A percentile compares a stretch with the other conserved stretches of the same genome.
phyloP scores from a whole-genome alignment of 1,140 invertebrate species.

The Brachionus rubens region DNA sequence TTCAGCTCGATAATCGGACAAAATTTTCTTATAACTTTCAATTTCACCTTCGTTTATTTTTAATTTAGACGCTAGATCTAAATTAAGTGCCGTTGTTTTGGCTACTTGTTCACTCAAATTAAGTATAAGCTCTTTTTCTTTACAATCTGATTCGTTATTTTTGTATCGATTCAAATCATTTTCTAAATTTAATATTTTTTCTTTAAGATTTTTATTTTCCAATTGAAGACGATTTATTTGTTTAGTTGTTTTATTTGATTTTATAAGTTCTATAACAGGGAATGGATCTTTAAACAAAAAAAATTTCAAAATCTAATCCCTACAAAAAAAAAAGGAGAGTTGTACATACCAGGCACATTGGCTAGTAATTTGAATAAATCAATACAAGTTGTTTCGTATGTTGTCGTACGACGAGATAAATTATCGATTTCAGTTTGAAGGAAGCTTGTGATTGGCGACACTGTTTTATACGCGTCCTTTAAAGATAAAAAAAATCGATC shows the following conservation, averaged over 20 bases:
- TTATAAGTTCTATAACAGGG: background rate
- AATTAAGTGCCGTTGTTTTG: slow-evolving; percentile 14
- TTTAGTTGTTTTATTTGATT: background rate
- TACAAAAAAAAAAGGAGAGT: background rate
- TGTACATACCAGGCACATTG: slow-evolving; percentile 29
- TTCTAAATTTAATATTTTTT: background rate
- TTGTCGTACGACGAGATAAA: background rate
- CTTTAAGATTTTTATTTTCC: slow-evolving; percentile 2
- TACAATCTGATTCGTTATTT: background rate
- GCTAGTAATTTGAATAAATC: slow-evolving; percentile 22
- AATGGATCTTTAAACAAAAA: slow-evolving; percentile 23
- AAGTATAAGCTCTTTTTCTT: slow-evolving; percentile 37
- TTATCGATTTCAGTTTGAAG: slow-evolving; percentile 15
- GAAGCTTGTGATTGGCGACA: slow-evolving; percentile 4
- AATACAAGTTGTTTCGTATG: background rate
- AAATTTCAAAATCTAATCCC: background rate
- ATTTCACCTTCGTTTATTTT: slow-evolving; percentile 39
- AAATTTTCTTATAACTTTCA: slow-evolving; percentile 19
- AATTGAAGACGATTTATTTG: background rate
- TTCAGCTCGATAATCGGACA: slow-evolving; percentile 29
- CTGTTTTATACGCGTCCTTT: slow-evolving; percentile 21
- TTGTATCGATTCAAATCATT: background rate
- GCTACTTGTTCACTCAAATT: slow-evolving; percentile 18
- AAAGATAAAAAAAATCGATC: background rate
- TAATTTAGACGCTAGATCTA: slow-evolving; percentile 3